phyloP scores from a whole-genome alignment of 2,797 vertebrate genomes.

The Acanthopagrus latus region DNA sequence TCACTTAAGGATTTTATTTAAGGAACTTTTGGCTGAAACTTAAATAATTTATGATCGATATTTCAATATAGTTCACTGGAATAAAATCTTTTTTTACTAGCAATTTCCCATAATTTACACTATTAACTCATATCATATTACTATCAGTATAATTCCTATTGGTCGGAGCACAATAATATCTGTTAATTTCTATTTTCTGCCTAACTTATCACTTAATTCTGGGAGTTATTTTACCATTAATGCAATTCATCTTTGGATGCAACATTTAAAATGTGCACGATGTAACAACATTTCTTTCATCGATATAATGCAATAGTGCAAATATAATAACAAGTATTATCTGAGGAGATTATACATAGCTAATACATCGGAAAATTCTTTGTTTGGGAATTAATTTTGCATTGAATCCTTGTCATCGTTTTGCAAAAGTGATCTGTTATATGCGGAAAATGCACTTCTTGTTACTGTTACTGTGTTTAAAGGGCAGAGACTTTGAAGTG shows the following conservation, averaged over 20 bases:
- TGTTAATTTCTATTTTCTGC: neutral
- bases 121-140: conserved; percentile 5
- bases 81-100: conserved; percentile 2
- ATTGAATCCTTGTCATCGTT: neutral
- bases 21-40: neutral
- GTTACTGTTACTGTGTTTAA: conserved; percentile 20
- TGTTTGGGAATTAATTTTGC: neutral
- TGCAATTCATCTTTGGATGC: neutral
- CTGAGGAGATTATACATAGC: neutral
- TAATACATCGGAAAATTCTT: neutral
- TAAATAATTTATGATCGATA: conserved; percentile 12
- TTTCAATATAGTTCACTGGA: conserved; percentile 1
- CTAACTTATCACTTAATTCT: neutral
- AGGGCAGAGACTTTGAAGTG: conserved; percentile 63
- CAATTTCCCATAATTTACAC: conserved; percentile 3
- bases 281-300: neutral
- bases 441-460: conserved; percentile 4
- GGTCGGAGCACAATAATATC: neutral
- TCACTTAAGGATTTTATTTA: conserved; percentile 16
- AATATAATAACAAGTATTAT: neutral
- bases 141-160: neutral
- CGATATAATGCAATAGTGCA: neutral
- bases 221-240: neutral
- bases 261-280: neutral
- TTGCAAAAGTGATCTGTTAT: neutral